A percentile compares a stretch with the other conserved stretches of the same genome.
Conservation (phyloP, 1,140 invertebrate genomes). For the Brachionus manjavacas region DNA sequence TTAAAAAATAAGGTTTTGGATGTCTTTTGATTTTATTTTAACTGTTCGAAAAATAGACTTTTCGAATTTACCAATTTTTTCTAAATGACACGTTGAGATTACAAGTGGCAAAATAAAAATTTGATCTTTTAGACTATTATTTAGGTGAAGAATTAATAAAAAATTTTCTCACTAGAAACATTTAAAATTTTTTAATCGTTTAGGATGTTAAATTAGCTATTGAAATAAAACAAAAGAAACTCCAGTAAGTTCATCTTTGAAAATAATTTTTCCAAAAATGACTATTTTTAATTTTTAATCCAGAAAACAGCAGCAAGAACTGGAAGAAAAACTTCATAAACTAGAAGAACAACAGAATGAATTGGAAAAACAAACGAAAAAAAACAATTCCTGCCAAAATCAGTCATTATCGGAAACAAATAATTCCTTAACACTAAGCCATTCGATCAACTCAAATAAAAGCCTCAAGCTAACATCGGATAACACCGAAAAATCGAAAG, state of each 20-base stretch:
- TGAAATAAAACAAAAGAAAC: conserved; percentile 9
- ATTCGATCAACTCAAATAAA: background rate
- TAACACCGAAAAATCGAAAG: background rate
- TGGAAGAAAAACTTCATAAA: conserved; percentile 16
- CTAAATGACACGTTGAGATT: too few relatives aligned
- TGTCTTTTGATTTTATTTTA: too few relatives aligned
- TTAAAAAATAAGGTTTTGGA: too few relatives aligned
- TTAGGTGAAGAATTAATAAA: too few relatives aligned
- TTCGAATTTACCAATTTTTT: too few relatives aligned
- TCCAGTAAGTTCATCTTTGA: background rate
- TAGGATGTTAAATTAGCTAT: conserved; percentile 26
- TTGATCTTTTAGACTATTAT: too few relatives aligned
- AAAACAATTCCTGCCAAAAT: background rate
- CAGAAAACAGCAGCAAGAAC: conserved; percentile 19
- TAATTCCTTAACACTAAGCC: background rate
- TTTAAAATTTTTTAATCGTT: background rate
- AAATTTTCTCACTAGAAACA: background rate
- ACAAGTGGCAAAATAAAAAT: too few relatives aligned
- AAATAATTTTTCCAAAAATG: background rate
- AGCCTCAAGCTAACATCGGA: background rate
- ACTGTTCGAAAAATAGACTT: too few relatives aligned
- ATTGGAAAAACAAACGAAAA: conserved; percentile 6
- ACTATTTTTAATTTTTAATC: background rate
- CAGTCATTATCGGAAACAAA: background rate
- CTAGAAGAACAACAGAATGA: conserved; percentile 13